phyloP scores from a whole-genome alignment of 1,140 invertebrate species.

The Drosophila ohnishii region DNA sequence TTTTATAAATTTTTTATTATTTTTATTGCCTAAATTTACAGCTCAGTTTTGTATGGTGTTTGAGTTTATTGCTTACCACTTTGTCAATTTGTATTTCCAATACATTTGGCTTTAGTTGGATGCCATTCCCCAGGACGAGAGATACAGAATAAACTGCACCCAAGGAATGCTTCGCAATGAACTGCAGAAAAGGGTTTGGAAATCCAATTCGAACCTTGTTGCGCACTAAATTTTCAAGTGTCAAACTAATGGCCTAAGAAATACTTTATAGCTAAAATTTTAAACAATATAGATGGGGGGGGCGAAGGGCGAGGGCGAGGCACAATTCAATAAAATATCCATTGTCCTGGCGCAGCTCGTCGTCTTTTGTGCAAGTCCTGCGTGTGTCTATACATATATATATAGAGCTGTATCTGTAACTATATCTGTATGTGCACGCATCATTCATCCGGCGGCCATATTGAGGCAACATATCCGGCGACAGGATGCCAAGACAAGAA shows the following conservation, averaged over 20 bases:
- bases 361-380: constrained; percentile 19
- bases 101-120: constrained; percentile 52
- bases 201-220: constrained; percentile 63
- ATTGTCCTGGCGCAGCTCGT: constrained; percentile 58
- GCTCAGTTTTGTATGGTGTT: constrained; percentile 8
- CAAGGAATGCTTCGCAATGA: constrained; percentile 39
- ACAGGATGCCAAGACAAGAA: constrained; percentile 81
- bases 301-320: constrained; percentile 33
- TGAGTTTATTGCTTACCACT: constrained; percentile 47
- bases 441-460: constrained; percentile 81
- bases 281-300: constrained; percentile 66
- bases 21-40: background rate
- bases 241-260: constrained; percentile 81
- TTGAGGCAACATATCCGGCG: constrained; percentile 81
- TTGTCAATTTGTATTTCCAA: constrained; percentile 63
- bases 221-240: constrained; percentile 77
- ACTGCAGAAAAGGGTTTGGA: constrained; percentile 1
- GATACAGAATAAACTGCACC: constrained; percentile 52
- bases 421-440: constrained; percentile 63
- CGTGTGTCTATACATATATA: constrained; percentile 3
- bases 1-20: constrained; percentile 1
- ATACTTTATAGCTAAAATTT: constrained; percentile 80
- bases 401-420: constrained; percentile 15
- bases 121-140: constrained; percentile 6
- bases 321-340: constrained; percentile 76